Base-by-base conservation (phyloP, 2,888 invertebrate genomes). In the Xestia xanthographa region DNA sequence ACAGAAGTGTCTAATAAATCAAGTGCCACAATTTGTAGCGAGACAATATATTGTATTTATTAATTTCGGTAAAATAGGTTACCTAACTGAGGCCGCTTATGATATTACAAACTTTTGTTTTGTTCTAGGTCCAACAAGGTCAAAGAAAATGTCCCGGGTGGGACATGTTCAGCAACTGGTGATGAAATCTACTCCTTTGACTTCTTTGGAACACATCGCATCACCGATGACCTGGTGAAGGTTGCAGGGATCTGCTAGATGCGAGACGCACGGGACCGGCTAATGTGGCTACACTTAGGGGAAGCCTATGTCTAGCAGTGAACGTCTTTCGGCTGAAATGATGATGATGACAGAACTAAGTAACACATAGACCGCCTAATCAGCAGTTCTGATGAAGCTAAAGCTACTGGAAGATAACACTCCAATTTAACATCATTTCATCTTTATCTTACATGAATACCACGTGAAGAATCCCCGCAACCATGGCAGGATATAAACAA, bases 1-100 rank as follows among this genome's bases (percentile, higher is more conserved):
- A 86, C 83, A 86, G 82, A 84, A 89, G 74, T 85, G 80, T 75
- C 74, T 72, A 73, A 84, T 80, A 75, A 80, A 86, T 83, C 50
- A 80, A 80, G 58, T 77, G 65, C 17, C 67, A 71, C 62, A 41
- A 41, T 80, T 82, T 80, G 45, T 74, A 75, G 56, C 43, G 41
- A 45, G 62, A 48, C 66, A 56, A 66, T 66, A 65, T 66, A 62
- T 53, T 60, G n/a, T 66, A 38, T 43, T 77, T 82, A 65, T 77
- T 75, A 22, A 26, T 80, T 62, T 62, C 5, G 38, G 20, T n/a
- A 17, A 58, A 69, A 26, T 45, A 38, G 29, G 45, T 11, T 22
- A 34, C 20, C 8, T 29, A 5, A 38, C 8, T 43, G 0, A 45
- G 17, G 34, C 41, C 17, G 2, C 17, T 43, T 8, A 11, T 41